Evolutionary conservation across 2,113 vertebrate genomes (phyloP).

Genomic region (Tetrax tetrax): DNA sequence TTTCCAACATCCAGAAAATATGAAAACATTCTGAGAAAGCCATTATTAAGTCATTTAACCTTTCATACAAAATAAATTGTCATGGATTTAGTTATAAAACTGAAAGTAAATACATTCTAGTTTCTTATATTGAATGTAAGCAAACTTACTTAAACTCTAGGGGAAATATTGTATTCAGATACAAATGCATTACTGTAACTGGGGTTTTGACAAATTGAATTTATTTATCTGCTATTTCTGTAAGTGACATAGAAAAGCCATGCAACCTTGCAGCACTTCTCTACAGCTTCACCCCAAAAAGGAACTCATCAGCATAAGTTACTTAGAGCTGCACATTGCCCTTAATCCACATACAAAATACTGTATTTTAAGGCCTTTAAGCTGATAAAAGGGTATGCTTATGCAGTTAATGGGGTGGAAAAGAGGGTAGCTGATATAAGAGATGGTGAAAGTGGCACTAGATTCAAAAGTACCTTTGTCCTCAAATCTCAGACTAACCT

Average conservation of each 20-base stretch:
- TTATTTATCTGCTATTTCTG: background rate
- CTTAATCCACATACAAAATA: background rate
- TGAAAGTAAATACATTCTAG: background rate
- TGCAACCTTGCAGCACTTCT: background rate
- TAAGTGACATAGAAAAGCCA: background rate
- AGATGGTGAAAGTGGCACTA: background rate
- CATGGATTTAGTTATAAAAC: slow-evolving; percentile 22
- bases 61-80: slow-evolving; percentile 41
- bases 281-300: background rate
- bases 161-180: background rate
- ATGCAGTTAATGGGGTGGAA: background rate
- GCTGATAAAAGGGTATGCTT: background rate
- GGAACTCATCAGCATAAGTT: background rate
- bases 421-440: background rate
- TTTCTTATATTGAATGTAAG: background rate
- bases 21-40: background rate
- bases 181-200: background rate
- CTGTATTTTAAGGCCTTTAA: slow-evolving; percentile 23
- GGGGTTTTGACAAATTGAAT: background rate
- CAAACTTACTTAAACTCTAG: background rate
- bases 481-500: background rate
- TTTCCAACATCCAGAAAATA: slow-evolving; percentile 16
- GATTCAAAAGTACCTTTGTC: background rate
- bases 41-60: slow-evolving; percentile 23
- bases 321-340: background rate